phyloP scores from a whole-genome alignment of 2,113 vertebrate species.

The Dromaius novaehollandiae region DNA sequence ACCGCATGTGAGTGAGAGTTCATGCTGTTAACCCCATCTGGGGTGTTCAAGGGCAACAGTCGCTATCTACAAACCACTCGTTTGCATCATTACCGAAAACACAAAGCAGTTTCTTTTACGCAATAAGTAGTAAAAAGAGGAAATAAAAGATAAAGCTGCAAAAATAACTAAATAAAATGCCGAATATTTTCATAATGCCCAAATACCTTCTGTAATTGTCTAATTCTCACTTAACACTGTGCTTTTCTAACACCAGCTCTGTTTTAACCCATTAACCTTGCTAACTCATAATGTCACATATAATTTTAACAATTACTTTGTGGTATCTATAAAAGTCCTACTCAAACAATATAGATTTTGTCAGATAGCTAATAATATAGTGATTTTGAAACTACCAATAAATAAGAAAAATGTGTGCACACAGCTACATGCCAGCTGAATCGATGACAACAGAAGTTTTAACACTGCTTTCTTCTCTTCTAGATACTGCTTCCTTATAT shows the following conservation, averaged over 20 bases:
- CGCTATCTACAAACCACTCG: background rate
- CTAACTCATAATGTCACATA: background rate
- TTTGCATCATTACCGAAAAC: background rate
- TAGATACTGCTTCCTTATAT: background rate
- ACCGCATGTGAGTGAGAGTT: background rate
- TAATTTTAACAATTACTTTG: background rate
- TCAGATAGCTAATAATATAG: accelerated
- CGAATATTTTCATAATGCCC: background rate
- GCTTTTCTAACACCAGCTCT: background rate
- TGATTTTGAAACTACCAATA: background rate
- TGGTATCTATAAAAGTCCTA: background rate
- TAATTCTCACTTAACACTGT: background rate
- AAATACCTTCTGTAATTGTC: background rate
- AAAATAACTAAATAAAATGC: background rate
- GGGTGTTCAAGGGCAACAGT: background rate
- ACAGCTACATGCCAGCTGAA: background rate
- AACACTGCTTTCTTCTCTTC: background rate
- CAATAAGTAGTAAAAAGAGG: background rate
- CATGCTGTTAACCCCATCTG: accelerated
- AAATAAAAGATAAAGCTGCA: background rate
- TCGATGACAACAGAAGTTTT: background rate
- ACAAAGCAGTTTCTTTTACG: background rate
- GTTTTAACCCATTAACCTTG: background rate
- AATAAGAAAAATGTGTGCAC: background rate
- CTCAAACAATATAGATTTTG: background rate